These are phyloP conservation scores for Tursiops truncatus DNA, from an alignment of 2,113 vertebrate species.

Conservation along the genomic window DNA sequence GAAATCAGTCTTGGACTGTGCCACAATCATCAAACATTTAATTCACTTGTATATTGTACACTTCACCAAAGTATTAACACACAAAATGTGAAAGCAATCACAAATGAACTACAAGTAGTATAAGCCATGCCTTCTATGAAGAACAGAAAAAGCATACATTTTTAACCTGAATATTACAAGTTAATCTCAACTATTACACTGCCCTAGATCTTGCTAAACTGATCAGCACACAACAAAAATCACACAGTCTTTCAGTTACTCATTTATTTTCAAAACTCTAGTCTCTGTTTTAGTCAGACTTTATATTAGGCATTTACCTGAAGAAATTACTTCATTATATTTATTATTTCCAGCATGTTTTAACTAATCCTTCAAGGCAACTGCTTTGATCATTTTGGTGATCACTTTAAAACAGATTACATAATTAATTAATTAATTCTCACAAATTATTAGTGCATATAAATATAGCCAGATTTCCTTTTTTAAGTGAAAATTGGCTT, in stretches of 20 bases:
- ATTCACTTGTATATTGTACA: neutral
- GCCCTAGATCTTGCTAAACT: conserved; percentile 43
- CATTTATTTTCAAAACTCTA: conserved; percentile 66
- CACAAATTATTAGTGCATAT: conserved; percentile 27
- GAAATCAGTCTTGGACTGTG: neutral
- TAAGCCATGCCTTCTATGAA: neutral
- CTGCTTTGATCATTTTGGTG: conserved; percentile 32
- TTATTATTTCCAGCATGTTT: conserved; percentile 11
- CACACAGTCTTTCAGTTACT: conserved; percentile 19
- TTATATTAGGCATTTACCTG: conserved; percentile 67
- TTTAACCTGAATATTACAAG: conserved; percentile 25
- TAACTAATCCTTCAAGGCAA: neutral
- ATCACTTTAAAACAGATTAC: conserved; percentile 45
- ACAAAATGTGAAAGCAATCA: conserved; percentile 29
- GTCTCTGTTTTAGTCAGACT: conserved; percentile 64
- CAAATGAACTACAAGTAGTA: neutral
- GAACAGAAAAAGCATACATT: rapidly evolving
- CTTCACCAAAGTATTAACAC: neutral
- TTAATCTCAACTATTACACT: conserved; percentile 42
- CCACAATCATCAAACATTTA: neutral
- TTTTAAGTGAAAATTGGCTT: conserved; percentile 42
- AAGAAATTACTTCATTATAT: conserved; percentile 72
- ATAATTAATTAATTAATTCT: conserved; percentile 48
- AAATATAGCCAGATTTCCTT: neutral
- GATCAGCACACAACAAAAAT: neutral